Conservation (phyloP, 1,140 invertebrate genomes). For the Lordiphosa stackelbergi region DNA sequence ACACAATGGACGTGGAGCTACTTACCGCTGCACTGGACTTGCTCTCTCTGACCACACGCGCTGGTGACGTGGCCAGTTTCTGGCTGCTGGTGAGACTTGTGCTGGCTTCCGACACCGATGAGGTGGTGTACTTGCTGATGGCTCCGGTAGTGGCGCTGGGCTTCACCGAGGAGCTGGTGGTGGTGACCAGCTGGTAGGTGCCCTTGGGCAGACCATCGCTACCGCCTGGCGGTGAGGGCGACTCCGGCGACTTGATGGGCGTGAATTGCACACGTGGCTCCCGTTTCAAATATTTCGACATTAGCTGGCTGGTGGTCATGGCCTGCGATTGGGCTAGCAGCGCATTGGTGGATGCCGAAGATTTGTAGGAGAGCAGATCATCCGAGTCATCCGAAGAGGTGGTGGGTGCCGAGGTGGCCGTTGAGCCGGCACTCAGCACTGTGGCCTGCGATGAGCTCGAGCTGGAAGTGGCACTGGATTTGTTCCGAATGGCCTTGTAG, state of each 20-base stretch:
- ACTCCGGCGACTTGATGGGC: slow-evolving; percentile 74
- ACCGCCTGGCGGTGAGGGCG: slow-evolving; percentile 67
- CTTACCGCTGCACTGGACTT: slow-evolving; percentile 32
- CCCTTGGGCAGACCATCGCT: slow-evolving; percentile 67
- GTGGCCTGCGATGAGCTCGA: slow-evolving; percentile 73
- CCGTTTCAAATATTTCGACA: slow-evolving; percentile 74
- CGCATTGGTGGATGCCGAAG: slow-evolving; percentile 71
- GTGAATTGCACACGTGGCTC: slow-evolving; percentile 72
- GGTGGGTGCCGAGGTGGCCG: slow-evolving; percentile 67
- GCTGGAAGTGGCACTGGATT: slow-evolving; percentile 72
- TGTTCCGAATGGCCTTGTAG: slow-evolving; percentile 70
- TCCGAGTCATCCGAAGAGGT: slow-evolving; percentile 74
- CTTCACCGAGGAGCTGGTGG: slow-evolving; percentile 27
- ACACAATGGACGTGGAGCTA: slow-evolving; percentile 58
- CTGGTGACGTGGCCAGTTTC: slow-evolving; percentile 55
- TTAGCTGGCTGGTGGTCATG: slow-evolving; percentile 73
- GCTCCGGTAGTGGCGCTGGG: slow-evolving; percentile 52
- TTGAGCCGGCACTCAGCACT: slow-evolving; percentile 71
- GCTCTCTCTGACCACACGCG: slow-evolving; percentile 42
- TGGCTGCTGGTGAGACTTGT: slow-evolving; percentile 37
- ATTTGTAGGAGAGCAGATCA: slow-evolving; percentile 71
- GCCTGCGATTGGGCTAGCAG: slow-evolving; percentile 71
- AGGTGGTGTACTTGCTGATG: slow-evolving; percentile 58
- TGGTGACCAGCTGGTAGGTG: slow-evolving; percentile 64
- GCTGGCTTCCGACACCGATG: slow-evolving; percentile 32